Conservation (phyloP, 2,888 invertebrate species). For the Lomographa bimaculata region DNA sequence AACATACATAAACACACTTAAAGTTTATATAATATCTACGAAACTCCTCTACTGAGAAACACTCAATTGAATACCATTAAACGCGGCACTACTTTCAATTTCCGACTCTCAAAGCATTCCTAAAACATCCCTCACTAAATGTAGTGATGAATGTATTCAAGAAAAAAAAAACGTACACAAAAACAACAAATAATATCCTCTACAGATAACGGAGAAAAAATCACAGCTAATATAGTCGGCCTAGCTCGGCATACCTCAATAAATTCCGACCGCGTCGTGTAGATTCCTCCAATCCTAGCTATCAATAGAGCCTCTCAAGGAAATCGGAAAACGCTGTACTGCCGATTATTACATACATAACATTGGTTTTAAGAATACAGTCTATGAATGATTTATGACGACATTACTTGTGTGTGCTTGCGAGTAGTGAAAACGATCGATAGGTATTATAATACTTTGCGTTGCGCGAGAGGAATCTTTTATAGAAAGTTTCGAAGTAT, state of each 20-base stretch:
- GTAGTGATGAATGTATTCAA: too few species aligned
- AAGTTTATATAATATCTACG: too few species aligned
- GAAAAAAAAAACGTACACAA: too few species aligned
- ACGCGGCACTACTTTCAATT: too few species aligned
- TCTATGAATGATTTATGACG: slow-evolving; percentile 18
- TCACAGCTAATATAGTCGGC: slow-evolving; percentile 18
- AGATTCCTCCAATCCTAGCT: slow-evolving; percentile 35
- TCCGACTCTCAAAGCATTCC: too few species aligned
- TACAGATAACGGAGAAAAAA: slow-evolving; percentile 18
- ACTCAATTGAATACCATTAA: too few species aligned
- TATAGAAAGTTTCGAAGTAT: too few species aligned
- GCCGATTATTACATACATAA: slow-evolving; percentile 19
- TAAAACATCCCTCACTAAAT: too few species aligned
- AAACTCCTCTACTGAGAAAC: too few species aligned
- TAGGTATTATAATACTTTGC: too few species aligned
- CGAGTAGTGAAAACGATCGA: slow-evolving; percentile 4
- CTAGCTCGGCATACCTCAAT: slow-evolving; percentile 27
- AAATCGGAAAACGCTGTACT: slow-evolving; percentile 35
- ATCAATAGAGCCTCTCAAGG: slow-evolving; percentile 39
- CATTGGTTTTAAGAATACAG: slow-evolving; percentile 17
- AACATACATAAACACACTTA: too few species aligned
- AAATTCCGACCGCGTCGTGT: slow-evolving; percentile 29
- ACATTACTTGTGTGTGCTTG: slow-evolving; percentile 8
- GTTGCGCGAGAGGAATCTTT: neutral
- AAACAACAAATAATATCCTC: slow-evolving; percentile 6